These are phyloP conservation scores for Catostomus latipinnis DNA, from an alignment of 2,797 vertebrate genomes.

Conservation along the genomic window DNA sequence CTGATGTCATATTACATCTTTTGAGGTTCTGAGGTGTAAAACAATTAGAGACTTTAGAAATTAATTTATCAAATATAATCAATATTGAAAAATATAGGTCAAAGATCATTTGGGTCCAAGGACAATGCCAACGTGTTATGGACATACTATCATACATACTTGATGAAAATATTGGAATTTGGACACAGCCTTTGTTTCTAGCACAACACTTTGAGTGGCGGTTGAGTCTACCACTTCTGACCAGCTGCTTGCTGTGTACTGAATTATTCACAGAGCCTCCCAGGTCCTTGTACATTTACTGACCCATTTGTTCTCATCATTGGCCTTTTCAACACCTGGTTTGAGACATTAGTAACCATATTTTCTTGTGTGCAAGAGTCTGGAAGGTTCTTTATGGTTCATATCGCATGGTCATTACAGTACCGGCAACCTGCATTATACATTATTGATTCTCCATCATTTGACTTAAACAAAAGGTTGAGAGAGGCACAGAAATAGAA, in stretches of 20 bases:
- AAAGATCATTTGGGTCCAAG: too few relatives aligned
- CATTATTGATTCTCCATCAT: constrained; percentile 48
- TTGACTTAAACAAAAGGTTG: constrained; percentile 52
- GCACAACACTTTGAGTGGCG: background rate
- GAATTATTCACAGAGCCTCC: constrained; percentile 48
- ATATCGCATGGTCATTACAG: constrained; percentile 41
- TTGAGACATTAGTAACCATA: constrained; percentile 37
- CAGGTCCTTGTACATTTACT: constrained; percentile 41
- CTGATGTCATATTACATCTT: too few relatives aligned
- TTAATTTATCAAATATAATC: too few relatives aligned
- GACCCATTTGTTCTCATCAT: constrained; percentile 39
- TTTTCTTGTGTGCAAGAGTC: constrained; percentile 29
- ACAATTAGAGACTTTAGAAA: too few relatives aligned
- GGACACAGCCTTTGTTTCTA: constrained; percentile 16
- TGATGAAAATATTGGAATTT: constrained; percentile 36
- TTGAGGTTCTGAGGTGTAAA: too few relatives aligned
- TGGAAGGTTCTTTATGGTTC: constrained; percentile 14
- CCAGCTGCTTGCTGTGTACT: constrained; percentile 41
- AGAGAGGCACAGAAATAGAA: constrained; percentile 26
- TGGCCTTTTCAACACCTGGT: constrained; percentile 39
- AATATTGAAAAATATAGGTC: too few relatives aligned
- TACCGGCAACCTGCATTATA: constrained; percentile 30
- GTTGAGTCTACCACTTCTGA: constrained; percentile 21
- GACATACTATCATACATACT: too few relatives aligned
- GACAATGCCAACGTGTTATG: too few relatives aligned